These are phyloP conservation scores for Panthera uncia DNA, from an alignment of 2,113 vertebrate genomes.

Conservation along the genomic window DNA sequence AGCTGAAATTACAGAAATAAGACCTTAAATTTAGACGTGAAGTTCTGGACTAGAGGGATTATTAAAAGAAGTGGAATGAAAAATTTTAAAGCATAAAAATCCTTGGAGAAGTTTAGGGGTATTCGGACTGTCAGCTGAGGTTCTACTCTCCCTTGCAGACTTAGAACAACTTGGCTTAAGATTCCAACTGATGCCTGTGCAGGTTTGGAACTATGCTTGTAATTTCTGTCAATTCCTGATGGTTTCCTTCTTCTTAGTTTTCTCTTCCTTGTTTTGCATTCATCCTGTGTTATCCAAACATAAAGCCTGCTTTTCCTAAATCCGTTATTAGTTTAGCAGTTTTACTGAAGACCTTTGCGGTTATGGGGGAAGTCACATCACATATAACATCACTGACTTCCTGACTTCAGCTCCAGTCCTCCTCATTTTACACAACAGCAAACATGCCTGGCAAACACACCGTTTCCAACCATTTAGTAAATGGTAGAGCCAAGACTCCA, in stretches of 20 bases:
- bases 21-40: constrained; percentile 52
- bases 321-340: neutral
- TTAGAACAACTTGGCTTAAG: neutral
- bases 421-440: neutral
- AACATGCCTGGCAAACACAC: neutral
- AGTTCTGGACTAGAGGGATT: constrained; percentile 42
- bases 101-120: neutral
- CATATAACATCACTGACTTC: neutral
- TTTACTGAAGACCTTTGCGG: constrained; percentile 7
- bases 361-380: neutral
- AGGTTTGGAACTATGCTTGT: neutral
- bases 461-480: neutral
- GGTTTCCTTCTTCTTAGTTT: neutral
- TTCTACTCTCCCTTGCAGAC: neutral
- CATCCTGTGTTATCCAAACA: neutral
- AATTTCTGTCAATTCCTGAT: neutral
- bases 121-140: neutral
- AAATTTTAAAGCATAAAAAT: constrained; percentile 25
- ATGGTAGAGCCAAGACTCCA: neutral
- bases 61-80: constrained; percentile 30
- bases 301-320: neutral
- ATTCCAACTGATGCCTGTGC: neutral
- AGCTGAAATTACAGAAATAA: constrained; percentile 47
- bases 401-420: neutral
- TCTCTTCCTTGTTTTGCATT: neutral